Percentiles rank a stretch among this genome's conserved stretches.
These are phyloP conservation scores for Amphiura filiformis DNA, from an alignment of 35 echinoderm and acorn worm genomes.

Conservation along the genomic window DNA sequence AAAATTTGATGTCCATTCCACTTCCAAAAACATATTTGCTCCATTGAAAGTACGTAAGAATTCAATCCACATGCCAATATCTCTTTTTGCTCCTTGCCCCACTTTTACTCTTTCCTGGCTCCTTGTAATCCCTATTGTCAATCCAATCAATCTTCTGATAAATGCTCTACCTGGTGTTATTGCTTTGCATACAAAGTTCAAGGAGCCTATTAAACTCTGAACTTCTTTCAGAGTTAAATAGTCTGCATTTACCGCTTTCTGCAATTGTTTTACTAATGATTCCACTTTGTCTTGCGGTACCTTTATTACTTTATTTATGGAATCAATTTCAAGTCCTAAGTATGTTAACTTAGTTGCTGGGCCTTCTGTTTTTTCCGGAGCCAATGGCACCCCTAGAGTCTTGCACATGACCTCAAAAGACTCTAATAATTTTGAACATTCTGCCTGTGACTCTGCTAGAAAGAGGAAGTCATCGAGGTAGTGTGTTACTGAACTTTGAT, in stretches of 20 bases:
- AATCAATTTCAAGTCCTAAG: too few relatives aligned
- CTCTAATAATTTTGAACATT: too few relatives aligned
- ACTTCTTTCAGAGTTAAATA: not conserved
- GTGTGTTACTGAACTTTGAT: too few relatives aligned
- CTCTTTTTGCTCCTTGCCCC: not conserved
- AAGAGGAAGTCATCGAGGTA: too few relatives aligned
- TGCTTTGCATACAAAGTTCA: not conserved
- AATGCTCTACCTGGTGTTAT: not conserved
- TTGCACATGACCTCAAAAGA: too few relatives aligned
- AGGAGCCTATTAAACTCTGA: not conserved
- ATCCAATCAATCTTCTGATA: conserved; percentile 8
- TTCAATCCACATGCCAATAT: not conserved
- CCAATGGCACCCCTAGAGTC: too few relatives aligned
- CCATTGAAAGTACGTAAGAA: conserved; percentile 1
- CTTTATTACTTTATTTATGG: too few relatives aligned
- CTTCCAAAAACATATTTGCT: not conserved
- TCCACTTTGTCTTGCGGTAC: too few relatives aligned
- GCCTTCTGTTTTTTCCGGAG: too few relatives aligned
- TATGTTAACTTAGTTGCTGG: too few relatives aligned
- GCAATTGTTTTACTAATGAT: too few relatives aligned
- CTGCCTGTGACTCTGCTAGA: not conserved
- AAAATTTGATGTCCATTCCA: not conserved
- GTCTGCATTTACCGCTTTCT: too few relatives aligned
- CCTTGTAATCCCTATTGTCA: not conserved
- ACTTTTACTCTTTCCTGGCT: not conserved